Conservation (phyloP, 2,888 invertebrate genomes). For the Stegana nigrithorax region DNA sequence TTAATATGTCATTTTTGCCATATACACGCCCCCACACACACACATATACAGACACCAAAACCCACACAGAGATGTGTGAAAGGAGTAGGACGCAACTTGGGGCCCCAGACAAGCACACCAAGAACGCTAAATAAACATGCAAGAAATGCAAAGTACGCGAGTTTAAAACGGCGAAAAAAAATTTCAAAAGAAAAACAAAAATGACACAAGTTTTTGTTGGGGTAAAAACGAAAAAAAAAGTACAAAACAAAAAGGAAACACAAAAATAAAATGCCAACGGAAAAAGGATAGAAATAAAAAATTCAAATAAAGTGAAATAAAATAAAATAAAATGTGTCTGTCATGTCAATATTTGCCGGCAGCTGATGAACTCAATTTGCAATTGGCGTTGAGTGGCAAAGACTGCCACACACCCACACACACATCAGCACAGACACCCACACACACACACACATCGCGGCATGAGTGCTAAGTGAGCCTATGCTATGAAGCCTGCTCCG, state of each 20-base stretch:
- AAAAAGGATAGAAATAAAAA: conserved; percentile 44
- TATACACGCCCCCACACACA: conserved; percentile 29
- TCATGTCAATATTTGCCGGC: conserved; percentile 63
- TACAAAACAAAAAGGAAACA: conserved; percentile 17
- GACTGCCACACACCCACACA: no score
- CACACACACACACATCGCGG: no score
- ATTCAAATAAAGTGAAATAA: conserved; percentile 62
- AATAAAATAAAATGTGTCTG: conserved; percentile 54
- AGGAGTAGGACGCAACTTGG: no score
- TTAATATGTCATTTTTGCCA: conserved; percentile 60
- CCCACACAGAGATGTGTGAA: no score
- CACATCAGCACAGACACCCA: conserved; percentile 22
- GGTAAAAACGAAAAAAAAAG: conserved; percentile 30
- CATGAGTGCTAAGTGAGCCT: no score
- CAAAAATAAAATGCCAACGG: conserved; percentile 23
- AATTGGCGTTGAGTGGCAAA: conserved; percentile 55
- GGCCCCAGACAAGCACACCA: no score
- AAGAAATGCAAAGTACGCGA: no score
- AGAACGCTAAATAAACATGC: conserved; percentile 25
- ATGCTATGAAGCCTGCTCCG: no score
- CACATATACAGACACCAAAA: conserved; percentile 21
- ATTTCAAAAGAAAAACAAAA: no score
- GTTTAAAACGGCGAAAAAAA: no score
- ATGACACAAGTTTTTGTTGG: no score
- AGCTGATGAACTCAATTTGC: conserved; percentile 61